phyloP scores from a whole-genome alignment of 37 sponge, comb jelly and placozoan genomes.

The Axinella damicornis region DNA sequence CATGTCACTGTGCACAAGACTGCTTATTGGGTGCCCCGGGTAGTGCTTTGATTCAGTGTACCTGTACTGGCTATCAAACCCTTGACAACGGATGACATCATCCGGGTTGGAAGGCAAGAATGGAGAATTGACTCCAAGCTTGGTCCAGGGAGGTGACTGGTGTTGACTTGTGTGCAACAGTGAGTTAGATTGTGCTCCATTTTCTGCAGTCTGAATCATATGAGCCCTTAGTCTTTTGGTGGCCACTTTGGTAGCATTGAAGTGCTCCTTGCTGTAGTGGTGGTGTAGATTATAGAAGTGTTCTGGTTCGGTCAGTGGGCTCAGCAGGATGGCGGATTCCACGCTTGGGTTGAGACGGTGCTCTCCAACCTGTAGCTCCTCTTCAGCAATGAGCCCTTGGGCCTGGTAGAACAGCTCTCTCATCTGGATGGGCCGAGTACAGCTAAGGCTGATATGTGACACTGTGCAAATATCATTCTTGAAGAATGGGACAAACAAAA shows the following conservation, averaged over 20 bases:
- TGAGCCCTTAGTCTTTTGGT: not conserved
- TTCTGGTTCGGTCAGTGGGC: conserved; percentile 39
- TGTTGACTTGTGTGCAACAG: conserved; percentile 7
- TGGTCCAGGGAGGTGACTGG: conserved; percentile 51
- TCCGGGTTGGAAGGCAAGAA: not conserved
- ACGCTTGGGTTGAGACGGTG: conserved; percentile 33
- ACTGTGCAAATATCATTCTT: too few species aligned
- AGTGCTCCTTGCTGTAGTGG: not conserved
- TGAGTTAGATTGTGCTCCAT: conserved; percentile 12
- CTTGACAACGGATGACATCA: conserved; percentile 35
- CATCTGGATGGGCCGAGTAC: conserved; percentile 20
- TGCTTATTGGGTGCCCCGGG: conserved; percentile 27
- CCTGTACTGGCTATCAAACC: conserved; percentile 11
- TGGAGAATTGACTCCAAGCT: conserved; percentile 34
- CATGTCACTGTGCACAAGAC: not conserved
- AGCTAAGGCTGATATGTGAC: too few species aligned
- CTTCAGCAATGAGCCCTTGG: conserved; percentile 7
- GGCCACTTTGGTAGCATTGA: not conserved
- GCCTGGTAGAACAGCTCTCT: conserved; percentile 48
- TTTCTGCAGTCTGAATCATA: conserved; percentile 27
- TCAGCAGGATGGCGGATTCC: conserved; percentile 16
- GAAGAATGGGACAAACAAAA: too few species aligned
- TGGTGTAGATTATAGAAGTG: conserved; percentile 55
- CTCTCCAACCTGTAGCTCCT: conserved; percentile 45
- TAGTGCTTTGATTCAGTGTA: conserved; percentile 49